Evolutionary conservation across 2,888 invertebrate genomes (phyloP).

Genomic region (Beris morrisii): DNA sequence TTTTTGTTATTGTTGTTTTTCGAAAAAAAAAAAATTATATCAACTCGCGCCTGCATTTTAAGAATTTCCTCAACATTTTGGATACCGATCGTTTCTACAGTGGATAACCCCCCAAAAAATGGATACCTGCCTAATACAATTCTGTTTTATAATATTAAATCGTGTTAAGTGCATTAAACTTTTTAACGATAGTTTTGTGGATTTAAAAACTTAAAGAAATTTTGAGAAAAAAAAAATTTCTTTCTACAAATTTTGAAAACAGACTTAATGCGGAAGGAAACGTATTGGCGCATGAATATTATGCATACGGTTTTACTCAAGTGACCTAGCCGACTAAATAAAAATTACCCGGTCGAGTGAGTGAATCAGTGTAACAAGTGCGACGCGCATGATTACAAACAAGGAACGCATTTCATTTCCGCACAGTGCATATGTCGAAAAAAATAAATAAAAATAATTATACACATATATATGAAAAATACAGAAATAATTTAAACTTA

Average conservation of each 20-base stretch:
- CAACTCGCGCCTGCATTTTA: too few relatives aligned
- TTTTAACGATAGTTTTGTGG: too few relatives aligned
- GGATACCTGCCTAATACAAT: too few relatives aligned
- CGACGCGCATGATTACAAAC: conserved; percentile 22
- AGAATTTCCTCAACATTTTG: too few relatives aligned
- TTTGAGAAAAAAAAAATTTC: background rate
- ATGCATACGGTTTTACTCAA: background rate
- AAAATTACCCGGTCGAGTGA: conserved; percentile 5
- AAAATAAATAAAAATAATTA: conserved; percentile 5
- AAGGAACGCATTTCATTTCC: conserved; percentile 30
- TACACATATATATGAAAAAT: conserved; percentile 15
- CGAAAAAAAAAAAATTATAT: too few relatives aligned
- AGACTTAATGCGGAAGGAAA: conserved; percentile 12
- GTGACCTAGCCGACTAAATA: background rate
- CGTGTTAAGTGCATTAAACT: too few relatives aligned
- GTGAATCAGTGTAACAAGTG: conserved; percentile 30
- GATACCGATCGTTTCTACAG: too few relatives aligned
- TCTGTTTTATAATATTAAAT: too few relatives aligned
- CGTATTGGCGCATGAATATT: too few relatives aligned
- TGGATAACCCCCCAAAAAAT: too few relatives aligned
- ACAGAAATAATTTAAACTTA: too few relatives aligned
- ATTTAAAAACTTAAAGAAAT: conserved; percentile 4
- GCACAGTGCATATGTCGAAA: conserved; percentile 27
- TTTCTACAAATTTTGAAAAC: background rate
- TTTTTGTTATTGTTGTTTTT: too few relatives aligned